Evolutionary conservation across 2,113 vertebrate genomes (phyloP).

Genomic region (Tyrannus savana): DNA sequence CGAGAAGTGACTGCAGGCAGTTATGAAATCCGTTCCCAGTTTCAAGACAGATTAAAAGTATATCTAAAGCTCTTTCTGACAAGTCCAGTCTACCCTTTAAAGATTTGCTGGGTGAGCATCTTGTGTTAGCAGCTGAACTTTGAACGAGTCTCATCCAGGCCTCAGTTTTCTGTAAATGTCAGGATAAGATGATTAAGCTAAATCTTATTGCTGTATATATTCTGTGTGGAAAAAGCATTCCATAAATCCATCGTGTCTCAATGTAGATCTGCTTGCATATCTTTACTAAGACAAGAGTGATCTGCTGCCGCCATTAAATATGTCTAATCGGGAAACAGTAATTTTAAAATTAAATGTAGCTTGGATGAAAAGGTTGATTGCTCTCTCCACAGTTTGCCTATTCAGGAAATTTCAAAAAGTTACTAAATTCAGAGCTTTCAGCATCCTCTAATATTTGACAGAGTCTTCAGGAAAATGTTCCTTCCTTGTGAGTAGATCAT

Average conservation of each 20-base stretch:
- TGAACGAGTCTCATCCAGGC: neutral
- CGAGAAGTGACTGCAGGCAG: neutral
- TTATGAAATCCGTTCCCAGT: neutral
- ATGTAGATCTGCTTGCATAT: neutral
- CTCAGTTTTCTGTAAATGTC: neutral
- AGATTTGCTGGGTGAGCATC: neutral
- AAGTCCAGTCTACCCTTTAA: neutral
- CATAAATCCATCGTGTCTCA: neutral
- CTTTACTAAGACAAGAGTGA: neutral
- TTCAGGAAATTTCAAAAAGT: neutral
- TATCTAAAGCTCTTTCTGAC: neutral
- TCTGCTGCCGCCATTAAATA: neutral
- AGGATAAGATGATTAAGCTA: neutral
- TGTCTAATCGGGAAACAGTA: neutral
- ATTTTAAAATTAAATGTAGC: neutral
- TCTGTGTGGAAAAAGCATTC: neutral
- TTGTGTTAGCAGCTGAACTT: neutral
- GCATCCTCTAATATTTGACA: neutral
- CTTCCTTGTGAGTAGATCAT: neutral
- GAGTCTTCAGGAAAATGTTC: conserved; percentile 1
- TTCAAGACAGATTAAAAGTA: neutral
- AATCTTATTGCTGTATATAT: neutral
- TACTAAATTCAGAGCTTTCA: neutral
- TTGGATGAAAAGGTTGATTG: neutral
- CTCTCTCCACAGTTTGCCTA: neutral